phyloP scores from a whole-genome alignment of 2,797 vertebrate species.

The Tadarida brasiliensis region DNA sequence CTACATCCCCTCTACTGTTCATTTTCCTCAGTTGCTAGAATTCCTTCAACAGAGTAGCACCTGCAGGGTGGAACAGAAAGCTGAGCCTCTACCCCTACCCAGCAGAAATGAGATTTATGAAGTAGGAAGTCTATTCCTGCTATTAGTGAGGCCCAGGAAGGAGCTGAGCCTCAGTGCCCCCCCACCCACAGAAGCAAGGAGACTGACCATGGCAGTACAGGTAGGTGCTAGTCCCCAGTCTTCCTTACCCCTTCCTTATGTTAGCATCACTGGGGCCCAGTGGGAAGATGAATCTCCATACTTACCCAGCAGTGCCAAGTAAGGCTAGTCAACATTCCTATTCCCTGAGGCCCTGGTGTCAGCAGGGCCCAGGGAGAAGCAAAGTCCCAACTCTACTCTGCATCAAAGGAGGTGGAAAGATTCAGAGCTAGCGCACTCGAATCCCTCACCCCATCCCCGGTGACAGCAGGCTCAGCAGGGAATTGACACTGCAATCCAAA shows the following conservation, averaged over 20 bases:
- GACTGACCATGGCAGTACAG: neutral
- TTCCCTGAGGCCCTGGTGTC: neutral
- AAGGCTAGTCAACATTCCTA: neutral
- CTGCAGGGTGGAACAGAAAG: neutral
- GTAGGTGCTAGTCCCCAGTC: neutral
- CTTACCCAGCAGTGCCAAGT: neutral
- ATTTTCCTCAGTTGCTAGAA: neutral
- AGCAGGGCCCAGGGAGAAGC: neutral
- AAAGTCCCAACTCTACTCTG: neutral
- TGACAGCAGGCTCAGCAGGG: neutral
- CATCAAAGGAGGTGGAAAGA: neutral
- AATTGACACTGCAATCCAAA: neutral
- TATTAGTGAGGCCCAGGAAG: neutral
- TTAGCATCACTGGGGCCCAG: neutral
- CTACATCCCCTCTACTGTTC: neutral
- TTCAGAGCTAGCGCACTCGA: neutral
- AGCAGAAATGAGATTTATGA: too few relatives aligned
- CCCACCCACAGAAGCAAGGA: neutral
- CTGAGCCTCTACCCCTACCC: too few relatives aligned
- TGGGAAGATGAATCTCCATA: neutral
- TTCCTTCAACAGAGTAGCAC: neutral
- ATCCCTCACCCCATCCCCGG: too few relatives aligned
- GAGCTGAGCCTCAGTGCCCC: neutral
- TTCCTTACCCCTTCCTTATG: neutral
- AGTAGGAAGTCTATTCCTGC: neutral